Conservation (phyloP, 2,888 invertebrate species). For the Automeris io region DNA sequence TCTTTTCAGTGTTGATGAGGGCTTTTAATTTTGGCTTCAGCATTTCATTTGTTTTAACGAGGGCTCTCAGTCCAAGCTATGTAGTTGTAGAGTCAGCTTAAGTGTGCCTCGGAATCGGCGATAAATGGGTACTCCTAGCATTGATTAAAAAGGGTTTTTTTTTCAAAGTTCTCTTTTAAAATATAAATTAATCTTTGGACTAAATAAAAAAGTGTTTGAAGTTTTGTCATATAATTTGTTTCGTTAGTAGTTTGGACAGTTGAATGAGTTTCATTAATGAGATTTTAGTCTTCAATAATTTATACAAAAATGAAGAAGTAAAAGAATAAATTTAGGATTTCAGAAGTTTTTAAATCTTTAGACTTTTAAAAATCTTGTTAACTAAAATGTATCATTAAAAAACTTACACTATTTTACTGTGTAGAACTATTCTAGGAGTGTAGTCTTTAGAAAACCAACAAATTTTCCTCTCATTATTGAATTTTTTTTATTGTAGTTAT, state of each 20-base stretch:
- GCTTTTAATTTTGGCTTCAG: slow-evolving; percentile 8
- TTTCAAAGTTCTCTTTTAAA: neutral
- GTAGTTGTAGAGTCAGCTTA: neutral
- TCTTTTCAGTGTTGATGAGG: slow-evolving; percentile 2
- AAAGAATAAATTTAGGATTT: neutral
- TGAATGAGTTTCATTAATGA: neutral
- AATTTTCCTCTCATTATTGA: no score
- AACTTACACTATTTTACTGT: no score
- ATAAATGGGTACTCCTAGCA: slow-evolving; percentile 5
- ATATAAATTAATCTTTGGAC: neutral
- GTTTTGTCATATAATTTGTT: neutral
- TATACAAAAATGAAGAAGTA: neutral
- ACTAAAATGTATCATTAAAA: no score
- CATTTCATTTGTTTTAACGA: slow-evolving; percentile 7
- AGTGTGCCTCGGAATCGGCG: slow-evolving; percentile 2
- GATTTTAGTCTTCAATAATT: neutral
- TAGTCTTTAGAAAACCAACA: no score
- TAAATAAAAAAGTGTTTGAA: neutral
- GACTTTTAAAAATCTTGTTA: no score
- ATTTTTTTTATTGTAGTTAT: no score
- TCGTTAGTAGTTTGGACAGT: neutral
- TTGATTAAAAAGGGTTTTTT: slow-evolving; percentile 2
- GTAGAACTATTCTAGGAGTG: no score
- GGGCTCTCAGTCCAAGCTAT: neutral
- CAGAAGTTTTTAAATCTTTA: neutral